Conservation (phyloP, 1,140 invertebrate species). For the Papilio polyxenes region DNA sequence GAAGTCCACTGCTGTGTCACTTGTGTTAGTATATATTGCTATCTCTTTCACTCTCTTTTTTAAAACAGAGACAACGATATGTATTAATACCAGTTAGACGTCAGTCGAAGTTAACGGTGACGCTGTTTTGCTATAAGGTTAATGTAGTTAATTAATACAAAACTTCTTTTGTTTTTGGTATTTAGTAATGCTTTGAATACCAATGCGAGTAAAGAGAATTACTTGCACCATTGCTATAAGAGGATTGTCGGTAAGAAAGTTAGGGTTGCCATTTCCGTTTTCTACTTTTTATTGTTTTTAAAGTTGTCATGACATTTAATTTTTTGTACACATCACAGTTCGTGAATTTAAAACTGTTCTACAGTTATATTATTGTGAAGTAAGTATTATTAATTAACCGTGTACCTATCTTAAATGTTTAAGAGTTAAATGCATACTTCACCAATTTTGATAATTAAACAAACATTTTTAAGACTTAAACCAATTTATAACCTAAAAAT, state of each 20-base stretch:
- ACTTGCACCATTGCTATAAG: not conserved
- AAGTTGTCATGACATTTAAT: not conserved
- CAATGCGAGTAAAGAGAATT: not conserved
- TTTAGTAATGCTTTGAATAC: not conserved
- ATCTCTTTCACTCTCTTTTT: no score
- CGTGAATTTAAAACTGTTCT: no score
- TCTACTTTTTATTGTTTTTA: not conserved
- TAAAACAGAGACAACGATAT: no score
- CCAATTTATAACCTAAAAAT: not conserved
- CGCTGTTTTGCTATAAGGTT: not conserved
- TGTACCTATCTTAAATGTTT: not conserved
- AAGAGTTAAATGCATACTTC: not conserved
- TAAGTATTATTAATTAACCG: not conserved
- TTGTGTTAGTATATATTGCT: no score
- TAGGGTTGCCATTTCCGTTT: not conserved
- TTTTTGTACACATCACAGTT: no score
- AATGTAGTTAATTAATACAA: not conserved
- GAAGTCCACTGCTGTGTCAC: no score
- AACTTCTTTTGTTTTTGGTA: slow-evolving; percentile 1
- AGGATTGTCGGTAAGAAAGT: not conserved
- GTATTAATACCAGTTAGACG: no score
- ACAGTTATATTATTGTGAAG: not conserved
- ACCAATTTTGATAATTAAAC: no score
- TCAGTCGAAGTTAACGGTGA: not conserved
- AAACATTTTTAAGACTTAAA: not conserved